Percentiles rank a stretch among this genome's conserved stretches.
phyloP scores from a whole-genome alignment of 1,140 invertebrate genomes.

The Drosophila nebulosa region DNA sequence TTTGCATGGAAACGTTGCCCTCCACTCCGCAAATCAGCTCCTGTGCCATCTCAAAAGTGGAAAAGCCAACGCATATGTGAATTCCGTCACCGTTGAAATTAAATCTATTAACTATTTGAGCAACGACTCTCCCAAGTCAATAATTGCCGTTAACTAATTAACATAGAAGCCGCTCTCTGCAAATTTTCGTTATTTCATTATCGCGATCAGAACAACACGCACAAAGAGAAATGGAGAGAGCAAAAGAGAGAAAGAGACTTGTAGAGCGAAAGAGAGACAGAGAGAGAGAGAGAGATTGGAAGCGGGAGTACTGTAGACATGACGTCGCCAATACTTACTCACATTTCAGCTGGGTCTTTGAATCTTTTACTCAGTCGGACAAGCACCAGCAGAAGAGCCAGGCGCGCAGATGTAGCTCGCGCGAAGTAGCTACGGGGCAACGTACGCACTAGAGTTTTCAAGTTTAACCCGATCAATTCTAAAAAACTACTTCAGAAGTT shows the following conservation, averaged over 20 bases:
- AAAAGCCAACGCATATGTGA: neutral
- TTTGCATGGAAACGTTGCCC: no score
- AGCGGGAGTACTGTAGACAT: constrained; percentile 21
- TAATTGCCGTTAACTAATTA: constrained; percentile 37
- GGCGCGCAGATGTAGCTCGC: constrained; percentile 13
- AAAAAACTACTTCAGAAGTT: neutral
- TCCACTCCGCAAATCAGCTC: no score
- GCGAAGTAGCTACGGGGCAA: constrained; percentile 18
- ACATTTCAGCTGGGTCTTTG: neutral
- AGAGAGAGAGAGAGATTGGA: neutral
- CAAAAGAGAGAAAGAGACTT: neutral
- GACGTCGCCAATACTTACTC: constrained; percentile 13
- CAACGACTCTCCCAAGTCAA: neutral
- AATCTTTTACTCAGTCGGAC: constrained; percentile 31
- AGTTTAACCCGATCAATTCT: constrained; percentile 8
- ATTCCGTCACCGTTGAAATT: neutral
- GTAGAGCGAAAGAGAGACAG: neutral
- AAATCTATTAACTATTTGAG: neutral
- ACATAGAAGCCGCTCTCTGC: constrained; percentile 17
- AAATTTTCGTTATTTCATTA: constrained; percentile 32
- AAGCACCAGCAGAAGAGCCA: constrained; percentile 34
- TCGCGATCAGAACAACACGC: constrained; percentile 11
- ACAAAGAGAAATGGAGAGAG: neutral
- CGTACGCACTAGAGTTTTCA: constrained; percentile 40
- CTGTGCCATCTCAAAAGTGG: no score